Base-by-base conservation (phyloP, 2,113 vertebrate genomes). In the Ranitomeya variabilis region DNA sequence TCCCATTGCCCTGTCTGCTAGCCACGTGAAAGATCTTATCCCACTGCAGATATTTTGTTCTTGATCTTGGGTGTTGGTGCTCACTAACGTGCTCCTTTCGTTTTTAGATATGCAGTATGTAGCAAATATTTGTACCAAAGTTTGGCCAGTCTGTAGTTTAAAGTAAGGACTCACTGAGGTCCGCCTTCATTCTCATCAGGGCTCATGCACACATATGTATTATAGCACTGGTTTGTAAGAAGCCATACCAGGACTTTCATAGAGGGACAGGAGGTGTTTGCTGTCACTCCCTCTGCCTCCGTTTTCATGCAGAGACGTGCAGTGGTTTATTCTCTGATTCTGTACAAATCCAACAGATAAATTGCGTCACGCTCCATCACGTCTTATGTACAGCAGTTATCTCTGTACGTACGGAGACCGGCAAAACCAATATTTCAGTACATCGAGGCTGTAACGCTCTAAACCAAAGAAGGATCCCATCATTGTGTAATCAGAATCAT, bases 1-100 rank as follows among this genome's bases (percentile, higher is more conserved):
- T 88, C 57, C 23, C 15, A 55, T 62, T 59, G 71, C 23, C 55
- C 45, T 78, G 87, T 66, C 87, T 89, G 74, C 74, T 57, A 21
- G 73, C 2, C 73, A 82, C 21, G 10, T 15, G 55, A 81, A 57
- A 37, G 57, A 37, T 57, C 7, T 60, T 26, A 57, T 69, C 21
- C 57, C 45, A n/a, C 11, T 15, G 81, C 11, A 6, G 21, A 37
- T 13, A 14, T 60, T 8, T 10, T 2, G 55, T 21, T 26, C 79
- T 62, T 31, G 19, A 78, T 54, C 3, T 78, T n/a, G 45, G 71
- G 71, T 51, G 18, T 15, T 12, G 9, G 7, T 52, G 18, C 37
- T 76, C 45, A 74, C 64, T 67, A 19, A n/a, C n/a, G 11, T 66
- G 64, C 19, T 26, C 12, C 23, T 23, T 26, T 69, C 1, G 2